These are phyloP conservation scores for Lasioglossum villosulum DNA, from an alignment of 2,888 invertebrate genomes.

Conservation along the genomic window DNA sequence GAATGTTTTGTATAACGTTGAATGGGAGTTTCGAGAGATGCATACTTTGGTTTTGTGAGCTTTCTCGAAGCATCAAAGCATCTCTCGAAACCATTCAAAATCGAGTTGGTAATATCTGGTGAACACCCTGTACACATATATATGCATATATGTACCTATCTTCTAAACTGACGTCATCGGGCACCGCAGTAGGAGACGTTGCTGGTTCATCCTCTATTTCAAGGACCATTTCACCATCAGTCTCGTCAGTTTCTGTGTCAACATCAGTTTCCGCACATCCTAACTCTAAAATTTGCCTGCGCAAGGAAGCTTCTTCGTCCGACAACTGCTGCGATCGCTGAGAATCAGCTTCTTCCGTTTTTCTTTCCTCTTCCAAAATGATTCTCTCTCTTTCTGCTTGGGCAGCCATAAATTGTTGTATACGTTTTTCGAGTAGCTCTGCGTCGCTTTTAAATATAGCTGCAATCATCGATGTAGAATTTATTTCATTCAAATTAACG, in stretches of 20 bases:
- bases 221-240: conserved; percentile 88
- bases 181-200: conserved; percentile 52
- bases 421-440: conserved; percentile 82
- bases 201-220: conserved; percentile 83
- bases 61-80: too few relatives aligned
- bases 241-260: conserved; percentile 93
- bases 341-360: conserved; percentile 89
- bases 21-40: too few relatives aligned
- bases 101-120: too few relatives aligned
- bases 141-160: conserved; percentile 72
- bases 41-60: too few relatives aligned
- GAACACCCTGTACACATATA: neutral
- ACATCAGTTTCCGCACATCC: conserved; percentile 91
- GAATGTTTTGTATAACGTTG: too few relatives aligned
- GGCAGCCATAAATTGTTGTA: conserved; percentile 83
- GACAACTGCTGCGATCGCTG: conserved; percentile 88
- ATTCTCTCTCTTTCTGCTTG: conserved; percentile 83
- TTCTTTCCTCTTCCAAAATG: conserved; percentile 83
- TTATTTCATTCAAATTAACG: conserved; percentile 74
- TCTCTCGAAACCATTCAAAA: too few relatives aligned
- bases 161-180: conserved; percentile 81
- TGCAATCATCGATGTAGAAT: conserved; percentile 83
- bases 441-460: conserved; percentile 83
- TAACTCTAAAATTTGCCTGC: conserved; percentile 91
- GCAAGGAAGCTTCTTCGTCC: conserved; percentile 91